phyloP scores from a whole-genome alignment of 2,888 invertebrate species.

The Monochamus alternatus region DNA sequence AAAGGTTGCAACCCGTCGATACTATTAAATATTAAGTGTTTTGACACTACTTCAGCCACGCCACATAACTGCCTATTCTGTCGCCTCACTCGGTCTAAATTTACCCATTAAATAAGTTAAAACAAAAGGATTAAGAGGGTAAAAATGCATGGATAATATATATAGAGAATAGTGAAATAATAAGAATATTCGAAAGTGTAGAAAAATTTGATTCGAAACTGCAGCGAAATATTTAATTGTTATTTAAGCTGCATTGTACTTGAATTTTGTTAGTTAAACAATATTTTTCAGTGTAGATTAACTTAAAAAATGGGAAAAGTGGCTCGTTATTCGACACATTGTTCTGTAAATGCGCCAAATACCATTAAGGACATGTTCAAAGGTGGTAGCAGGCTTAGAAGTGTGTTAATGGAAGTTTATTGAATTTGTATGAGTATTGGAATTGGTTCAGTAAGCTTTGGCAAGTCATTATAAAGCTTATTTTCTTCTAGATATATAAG shows the following conservation, averaged over 20 bases:
- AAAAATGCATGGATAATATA: no score
- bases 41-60: background rate
- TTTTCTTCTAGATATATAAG: background rate
- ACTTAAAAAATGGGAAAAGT: background rate
- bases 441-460: background rate
- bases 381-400: background rate
- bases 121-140: no score
- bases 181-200: no score
- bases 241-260: no score
- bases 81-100: background rate
- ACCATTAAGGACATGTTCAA: background rate
- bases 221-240: no score
- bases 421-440: background rate
- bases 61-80: background rate
- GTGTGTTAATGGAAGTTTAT: background rate
- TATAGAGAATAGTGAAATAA: no score
- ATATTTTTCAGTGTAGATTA: background rate
- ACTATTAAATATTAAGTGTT: conserved; percentile 17
- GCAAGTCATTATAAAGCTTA: background rate
- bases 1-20: conserved; percentile 20
- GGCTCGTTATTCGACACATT: background rate
- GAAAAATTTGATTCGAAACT: no score
- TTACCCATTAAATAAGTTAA: background rate
- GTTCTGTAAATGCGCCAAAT: background rate
- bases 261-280: background rate